Conservation (phyloP, 92 coral and sea anemone genomes). For the Phenganax stokvisi region DNA sequence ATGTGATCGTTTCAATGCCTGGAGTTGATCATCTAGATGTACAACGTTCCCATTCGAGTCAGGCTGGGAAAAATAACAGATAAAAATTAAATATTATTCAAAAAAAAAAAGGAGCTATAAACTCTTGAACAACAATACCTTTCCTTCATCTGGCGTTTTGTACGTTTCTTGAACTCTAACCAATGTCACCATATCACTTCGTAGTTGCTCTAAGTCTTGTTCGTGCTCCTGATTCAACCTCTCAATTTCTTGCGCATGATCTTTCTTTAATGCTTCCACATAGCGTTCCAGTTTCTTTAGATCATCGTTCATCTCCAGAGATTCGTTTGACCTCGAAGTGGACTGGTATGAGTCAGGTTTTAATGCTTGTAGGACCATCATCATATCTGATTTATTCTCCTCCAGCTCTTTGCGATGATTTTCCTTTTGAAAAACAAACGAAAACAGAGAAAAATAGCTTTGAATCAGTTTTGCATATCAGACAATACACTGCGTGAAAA, state of each 20-base stretch:
- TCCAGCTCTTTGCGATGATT: constrained; percentile 87
- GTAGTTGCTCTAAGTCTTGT: constrained; percentile 47
- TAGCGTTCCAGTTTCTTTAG: constrained; percentile 52
- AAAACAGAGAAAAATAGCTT: neutral
- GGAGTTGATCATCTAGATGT: constrained; percentile 57
- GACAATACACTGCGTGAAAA: no score
- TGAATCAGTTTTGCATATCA: neutral
- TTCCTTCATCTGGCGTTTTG: constrained; percentile 5
- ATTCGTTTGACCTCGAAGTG: constrained; percentile 42
- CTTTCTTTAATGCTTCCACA: constrained; percentile 45
- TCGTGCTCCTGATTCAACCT: constrained; percentile 62
- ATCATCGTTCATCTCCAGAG: constrained; percentile 54
- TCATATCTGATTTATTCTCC: constrained; percentile 93
- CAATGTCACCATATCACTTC: constrained; percentile 38
- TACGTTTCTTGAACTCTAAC: constrained; percentile 22
- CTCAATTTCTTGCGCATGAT: constrained; percentile 69
- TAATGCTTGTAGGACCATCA: constrained; percentile 93
- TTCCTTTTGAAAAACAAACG: constrained; percentile 50
- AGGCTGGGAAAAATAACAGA: constrained; percentile 1
- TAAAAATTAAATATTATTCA: neutral
- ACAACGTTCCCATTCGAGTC: constrained; percentile 16
- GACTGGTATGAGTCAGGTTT: constrained; percentile 76
- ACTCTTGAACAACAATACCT: neutral
- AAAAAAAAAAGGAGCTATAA: neutral
- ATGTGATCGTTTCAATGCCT: constrained; percentile 33